phyloP scores from a whole-genome alignment of 2,113 vertebrate species.

The Panurus biarmicus region DNA sequence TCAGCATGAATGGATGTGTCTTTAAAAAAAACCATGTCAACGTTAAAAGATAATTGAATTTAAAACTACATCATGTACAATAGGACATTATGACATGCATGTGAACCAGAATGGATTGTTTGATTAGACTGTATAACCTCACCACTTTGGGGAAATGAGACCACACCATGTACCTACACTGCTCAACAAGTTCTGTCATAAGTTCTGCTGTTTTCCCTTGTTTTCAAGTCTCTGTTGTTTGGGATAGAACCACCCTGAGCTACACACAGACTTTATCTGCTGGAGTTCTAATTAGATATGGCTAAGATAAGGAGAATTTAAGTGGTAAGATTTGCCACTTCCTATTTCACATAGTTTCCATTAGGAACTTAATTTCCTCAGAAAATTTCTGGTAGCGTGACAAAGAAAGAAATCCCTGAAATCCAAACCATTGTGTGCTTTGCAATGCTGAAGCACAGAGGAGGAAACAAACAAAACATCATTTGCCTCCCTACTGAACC shows the following conservation, averaged over 20 bases:
- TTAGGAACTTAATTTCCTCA: neutral
- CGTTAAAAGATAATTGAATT: neutral
- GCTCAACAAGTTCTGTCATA: neutral
- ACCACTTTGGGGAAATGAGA: neutral
- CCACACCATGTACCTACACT: neutral
- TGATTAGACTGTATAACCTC: neutral
- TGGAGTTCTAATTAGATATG: neutral
- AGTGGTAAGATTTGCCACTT: neutral
- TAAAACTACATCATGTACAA: neutral
- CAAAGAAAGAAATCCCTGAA: neutral
- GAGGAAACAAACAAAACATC: neutral
- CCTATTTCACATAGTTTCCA: neutral
- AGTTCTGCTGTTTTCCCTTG: neutral
- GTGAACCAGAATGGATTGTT: neutral
- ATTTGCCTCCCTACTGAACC: neutral
- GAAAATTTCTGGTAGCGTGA: neutral
- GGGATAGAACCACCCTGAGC: neutral
- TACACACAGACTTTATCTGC: neutral
- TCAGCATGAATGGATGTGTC: neutral
- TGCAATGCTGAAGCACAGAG: neutral
- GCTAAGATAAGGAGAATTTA: neutral
- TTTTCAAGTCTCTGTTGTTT: neutral
- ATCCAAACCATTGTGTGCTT: neutral
- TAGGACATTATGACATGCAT: neutral
- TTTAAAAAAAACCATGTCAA: neutral